Base-by-base conservation (phyloP, 1,140 invertebrate genomes). In the Achatina immaculata region DNA sequence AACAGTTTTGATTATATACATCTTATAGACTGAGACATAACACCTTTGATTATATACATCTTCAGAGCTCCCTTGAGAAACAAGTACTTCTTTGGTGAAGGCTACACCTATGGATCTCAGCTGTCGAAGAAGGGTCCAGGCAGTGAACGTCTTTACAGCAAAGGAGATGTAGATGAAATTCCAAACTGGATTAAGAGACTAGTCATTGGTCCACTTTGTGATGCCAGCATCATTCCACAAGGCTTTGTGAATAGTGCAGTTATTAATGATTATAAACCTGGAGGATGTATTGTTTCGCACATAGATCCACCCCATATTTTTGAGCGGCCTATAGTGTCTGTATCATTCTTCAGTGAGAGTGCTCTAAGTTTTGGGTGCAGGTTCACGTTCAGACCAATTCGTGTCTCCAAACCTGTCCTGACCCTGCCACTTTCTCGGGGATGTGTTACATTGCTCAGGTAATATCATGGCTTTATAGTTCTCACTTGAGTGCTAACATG, bases 51-150 rank as follows among this genome's bases (percentile, higher is more conserved):
- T n/a, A n/a, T n/a, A n/a, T n/a, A n/a, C n/a, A n/a, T n/a, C n/a
- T n/a, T n/a, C 71, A 82, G 91, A 81, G 91, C 92, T 4, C 92
- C 92, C 0, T 83, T 93, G 21, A 83, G 92, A 77, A 92, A 91
- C 78, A 93, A 93, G 80, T 93, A 93, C 86, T 93, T 93, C 86
- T 93, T 93, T 86, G 93, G 93, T 11, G 93, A 93, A 86, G 92
- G 93, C 9, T 93, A 93, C 85, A 93, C 93, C 11, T 93, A 93
- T 84, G 93, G 93, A 9, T 90, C 91, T 9, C 92, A 93, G 82
- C 78, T 93, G 72, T 84, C 86, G n/a, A 90, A 90, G 81, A 90
- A 89, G 84, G 92, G 92, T 4, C 92, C 91, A 16, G 92, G 93
- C 0, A 92, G 91, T 90, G 93, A 93, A 84, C 86, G 91, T 45